Conservation (phyloP, 2,113 vertebrate genomes). For the Triplophysa rosa region DNA sequence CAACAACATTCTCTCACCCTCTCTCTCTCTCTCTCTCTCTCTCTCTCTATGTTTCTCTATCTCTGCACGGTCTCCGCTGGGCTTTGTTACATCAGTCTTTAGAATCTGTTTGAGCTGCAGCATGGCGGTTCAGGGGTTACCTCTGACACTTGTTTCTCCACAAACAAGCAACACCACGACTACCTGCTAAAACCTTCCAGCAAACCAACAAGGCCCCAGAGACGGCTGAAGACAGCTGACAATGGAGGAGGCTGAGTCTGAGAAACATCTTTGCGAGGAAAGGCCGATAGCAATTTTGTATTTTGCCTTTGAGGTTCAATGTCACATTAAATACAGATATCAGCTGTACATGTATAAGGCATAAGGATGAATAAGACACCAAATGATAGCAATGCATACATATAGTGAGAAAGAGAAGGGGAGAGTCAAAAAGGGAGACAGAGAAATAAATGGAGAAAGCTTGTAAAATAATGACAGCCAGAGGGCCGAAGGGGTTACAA, state of each 20-base stretch:
- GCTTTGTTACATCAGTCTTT: constrained; percentile 77
- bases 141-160: constrained; percentile 79
- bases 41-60: neutral
- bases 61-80: constrained; percentile 61
- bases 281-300: neutral
- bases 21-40: constrained; percentile 13
- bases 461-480: constrained; percentile 58
- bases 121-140: constrained; percentile 75
- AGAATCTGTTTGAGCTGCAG: constrained; percentile 68
- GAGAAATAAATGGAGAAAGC: neutral
- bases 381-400: neutral
- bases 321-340: neutral
- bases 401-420: neutral
- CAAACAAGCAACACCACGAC: constrained; percentile 70
- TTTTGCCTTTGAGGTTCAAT: neutral
- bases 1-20: constrained; percentile 70
- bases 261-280: constrained; percentile 15
- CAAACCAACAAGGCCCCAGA: constrained; percentile 74
- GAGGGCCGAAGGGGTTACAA: constrained; percentile 67
- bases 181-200: constrained; percentile 52
- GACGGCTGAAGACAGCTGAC: constrained; percentile 70
- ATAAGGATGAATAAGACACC: neutral
- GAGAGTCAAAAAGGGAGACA: neutral
- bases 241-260: constrained; percentile 61
- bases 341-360: neutral